Conservation (phyloP, 2,797 vertebrate genomes). For the Syngnathus acus region DNA sequence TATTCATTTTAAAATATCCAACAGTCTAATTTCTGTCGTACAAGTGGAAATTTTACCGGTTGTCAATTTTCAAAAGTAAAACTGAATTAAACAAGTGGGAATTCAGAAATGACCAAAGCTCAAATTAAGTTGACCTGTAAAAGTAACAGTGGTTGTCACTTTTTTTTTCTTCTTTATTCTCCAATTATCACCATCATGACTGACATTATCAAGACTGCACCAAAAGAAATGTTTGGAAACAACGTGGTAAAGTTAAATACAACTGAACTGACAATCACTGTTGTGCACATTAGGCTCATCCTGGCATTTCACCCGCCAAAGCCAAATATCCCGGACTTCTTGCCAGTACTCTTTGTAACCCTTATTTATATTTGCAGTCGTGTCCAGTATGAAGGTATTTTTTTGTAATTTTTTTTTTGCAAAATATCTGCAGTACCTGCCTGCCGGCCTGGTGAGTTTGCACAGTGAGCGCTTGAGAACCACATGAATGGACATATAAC, state of each 20-base stretch:
- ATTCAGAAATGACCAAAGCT: background rate
- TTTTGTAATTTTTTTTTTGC: background rate
- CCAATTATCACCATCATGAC: too few species aligned
- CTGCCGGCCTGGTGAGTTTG: conserved; percentile 47
- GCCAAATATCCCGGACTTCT: background rate
- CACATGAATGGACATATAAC: conserved; percentile 39
- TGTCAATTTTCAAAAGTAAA: too few species aligned
- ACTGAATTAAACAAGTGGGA: too few species aligned
- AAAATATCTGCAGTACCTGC: conserved; percentile 19
- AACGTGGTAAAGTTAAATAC: background rate
- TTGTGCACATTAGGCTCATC: background rate
- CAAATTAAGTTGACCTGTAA: background rate
- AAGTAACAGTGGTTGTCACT: background rate
- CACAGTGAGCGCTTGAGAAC: conserved; percentile 40
- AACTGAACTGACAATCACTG: background rate
- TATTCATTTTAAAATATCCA: too few species aligned
- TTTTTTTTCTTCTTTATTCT: background rate
- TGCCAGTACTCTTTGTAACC: background rate
- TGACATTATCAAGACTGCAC: background rate
- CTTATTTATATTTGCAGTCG: conserved; percentile 32
- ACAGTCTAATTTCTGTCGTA: too few species aligned
- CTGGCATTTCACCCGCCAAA: background rate
- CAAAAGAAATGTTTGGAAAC: background rate
- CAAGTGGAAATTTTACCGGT: too few species aligned
- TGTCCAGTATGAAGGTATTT: conserved; percentile 15